Conservation (phyloP, 2,888 invertebrate species). For the Entomobrya proxima region DNA sequence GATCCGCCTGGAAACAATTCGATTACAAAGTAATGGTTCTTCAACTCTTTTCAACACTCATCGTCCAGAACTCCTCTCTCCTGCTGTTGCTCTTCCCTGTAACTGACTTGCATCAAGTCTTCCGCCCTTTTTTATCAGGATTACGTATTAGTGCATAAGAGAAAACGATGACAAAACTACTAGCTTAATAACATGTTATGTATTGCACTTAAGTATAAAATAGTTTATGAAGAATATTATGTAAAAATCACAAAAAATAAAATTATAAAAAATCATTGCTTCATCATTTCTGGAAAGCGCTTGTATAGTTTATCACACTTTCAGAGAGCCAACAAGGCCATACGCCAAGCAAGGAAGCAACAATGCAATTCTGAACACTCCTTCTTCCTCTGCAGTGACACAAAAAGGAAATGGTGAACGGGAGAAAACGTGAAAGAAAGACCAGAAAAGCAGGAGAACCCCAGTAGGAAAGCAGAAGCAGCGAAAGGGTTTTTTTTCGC, state of each 20-base stretch:
- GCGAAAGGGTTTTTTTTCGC: neutral
- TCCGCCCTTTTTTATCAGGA: conserved; percentile 33
- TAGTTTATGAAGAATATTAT: neutral
- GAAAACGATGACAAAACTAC: neutral
- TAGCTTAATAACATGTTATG: neutral
- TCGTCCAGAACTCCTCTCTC: conserved; percentile 15
- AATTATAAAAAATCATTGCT: too few relatives aligned
- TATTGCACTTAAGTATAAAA: neutral
- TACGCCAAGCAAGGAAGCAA: too few relatives aligned
- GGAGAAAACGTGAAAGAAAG: neutral
- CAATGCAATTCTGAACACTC: conserved; percentile 54
- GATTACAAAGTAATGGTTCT: conserved; percentile 74
- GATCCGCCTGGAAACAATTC: conserved; percentile 74
- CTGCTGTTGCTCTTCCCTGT: conserved; percentile 26
- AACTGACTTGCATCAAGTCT: conserved; percentile 31
- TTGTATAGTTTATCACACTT: too few relatives aligned
- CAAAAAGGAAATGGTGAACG: neutral
- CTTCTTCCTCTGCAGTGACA: neutral
- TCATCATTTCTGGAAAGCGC: too few relatives aligned
- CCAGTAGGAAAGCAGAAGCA: neutral
- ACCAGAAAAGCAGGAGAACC: neutral
- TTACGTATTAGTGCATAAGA: neutral
- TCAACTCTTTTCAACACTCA: conserved; percentile 73
- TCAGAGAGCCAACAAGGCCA: too few relatives aligned
- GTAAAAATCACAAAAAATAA: neutral